Evolutionary conservation across 2,888 invertebrate species (phyloP).

Genomic region (Parnassius glacialis): DNA sequence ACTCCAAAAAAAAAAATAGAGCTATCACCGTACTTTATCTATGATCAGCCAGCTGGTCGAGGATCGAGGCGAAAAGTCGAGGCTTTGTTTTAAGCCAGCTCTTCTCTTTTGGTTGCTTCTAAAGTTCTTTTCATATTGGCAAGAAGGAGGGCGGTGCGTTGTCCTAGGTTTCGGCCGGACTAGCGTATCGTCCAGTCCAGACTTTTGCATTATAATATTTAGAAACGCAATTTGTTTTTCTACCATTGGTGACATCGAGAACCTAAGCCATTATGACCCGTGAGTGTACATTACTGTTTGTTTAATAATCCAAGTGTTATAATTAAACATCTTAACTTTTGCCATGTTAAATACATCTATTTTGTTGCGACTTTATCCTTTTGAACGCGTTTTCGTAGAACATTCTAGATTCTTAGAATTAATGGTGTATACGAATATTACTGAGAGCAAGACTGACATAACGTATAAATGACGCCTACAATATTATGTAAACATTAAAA

Average conservation of each 20-base stretch:
- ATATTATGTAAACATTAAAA: conserved; percentile 30
- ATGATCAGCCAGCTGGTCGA: conserved; percentile 50
- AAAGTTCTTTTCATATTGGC: conserved; percentile 59
- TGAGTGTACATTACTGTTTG: conserved; percentile 46
- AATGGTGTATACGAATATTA: conserved; percentile 28
- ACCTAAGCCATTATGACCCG: conserved; percentile 69
- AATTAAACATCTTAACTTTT: no score
- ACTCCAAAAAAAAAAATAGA: no score
- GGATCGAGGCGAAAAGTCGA: conserved; percentile 33
- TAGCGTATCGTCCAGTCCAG: conserved; percentile 80
- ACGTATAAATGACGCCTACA: conserved; percentile 37
- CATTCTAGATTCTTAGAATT: conserved; percentile 45
- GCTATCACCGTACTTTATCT: no score
- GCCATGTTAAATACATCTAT: no score
- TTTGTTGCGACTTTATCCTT: no score
- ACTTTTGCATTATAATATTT: conserved; percentile 46
- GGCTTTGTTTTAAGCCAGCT: conserved; percentile 42
- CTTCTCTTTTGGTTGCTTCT: conserved; percentile 64
- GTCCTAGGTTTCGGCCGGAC: conserved; percentile 79
- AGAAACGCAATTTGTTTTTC: conserved; percentile 28
- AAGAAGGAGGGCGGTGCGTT: conserved; percentile 76
- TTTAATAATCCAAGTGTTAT: no score
- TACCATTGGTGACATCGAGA: conserved; percentile 43
- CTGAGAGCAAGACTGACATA: conserved; percentile 35
- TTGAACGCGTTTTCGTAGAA: conserved; percentile 41